Percentiles rank a stretch among this genome's conserved stretches.
Evolutionary conservation across 1,140 invertebrate genomes (phyloP).

Genomic region (Drosophila quadrilineata): DNA sequence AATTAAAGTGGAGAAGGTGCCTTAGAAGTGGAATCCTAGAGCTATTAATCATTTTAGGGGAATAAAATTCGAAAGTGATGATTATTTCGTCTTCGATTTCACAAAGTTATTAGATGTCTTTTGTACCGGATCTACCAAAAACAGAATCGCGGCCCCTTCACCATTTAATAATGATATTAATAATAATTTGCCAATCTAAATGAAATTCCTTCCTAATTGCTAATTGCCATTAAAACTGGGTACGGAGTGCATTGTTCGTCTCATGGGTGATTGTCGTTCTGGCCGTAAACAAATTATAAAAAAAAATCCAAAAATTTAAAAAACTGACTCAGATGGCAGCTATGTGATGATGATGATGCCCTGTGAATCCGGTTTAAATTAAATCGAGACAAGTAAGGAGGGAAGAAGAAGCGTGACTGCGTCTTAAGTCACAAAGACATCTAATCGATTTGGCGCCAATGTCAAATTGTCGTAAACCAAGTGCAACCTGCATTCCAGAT

Average conservation of each 20-base stretch:
- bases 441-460: conserved; percentile 67
- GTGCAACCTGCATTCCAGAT: conserved; percentile 53
- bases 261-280: conserved; percentile 22
- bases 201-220: conserved; percentile 73
- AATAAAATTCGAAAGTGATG: too few relatives aligned
- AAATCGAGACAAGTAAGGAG: background rate
- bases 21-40: too few relatives aligned
- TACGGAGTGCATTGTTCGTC: too few relatives aligned
- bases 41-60: too few relatives aligned
- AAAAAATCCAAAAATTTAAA: background rate
- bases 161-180: too few relatives aligned
- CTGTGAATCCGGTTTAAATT: conserved; percentile 57
- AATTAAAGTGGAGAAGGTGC: too few relatives aligned
- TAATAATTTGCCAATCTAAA: conserved; percentile 36
- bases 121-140: too few relatives aligned
- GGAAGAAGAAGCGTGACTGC: conserved; percentile 37
- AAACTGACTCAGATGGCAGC: conserved; percentile 57
- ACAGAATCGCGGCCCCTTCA: too few relatives aligned
- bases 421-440: conserved; percentile 47
- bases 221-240: conserved; percentile 66
- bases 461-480: conserved; percentile 30
- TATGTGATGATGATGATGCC: conserved; percentile 42
- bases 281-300: conserved; percentile 7
- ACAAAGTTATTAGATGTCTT: too few relatives aligned
- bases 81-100: too few relatives aligned